Conservation (phyloP, 1,140 invertebrate species). For the Paramacrobiotus metropolitanus region DNA sequence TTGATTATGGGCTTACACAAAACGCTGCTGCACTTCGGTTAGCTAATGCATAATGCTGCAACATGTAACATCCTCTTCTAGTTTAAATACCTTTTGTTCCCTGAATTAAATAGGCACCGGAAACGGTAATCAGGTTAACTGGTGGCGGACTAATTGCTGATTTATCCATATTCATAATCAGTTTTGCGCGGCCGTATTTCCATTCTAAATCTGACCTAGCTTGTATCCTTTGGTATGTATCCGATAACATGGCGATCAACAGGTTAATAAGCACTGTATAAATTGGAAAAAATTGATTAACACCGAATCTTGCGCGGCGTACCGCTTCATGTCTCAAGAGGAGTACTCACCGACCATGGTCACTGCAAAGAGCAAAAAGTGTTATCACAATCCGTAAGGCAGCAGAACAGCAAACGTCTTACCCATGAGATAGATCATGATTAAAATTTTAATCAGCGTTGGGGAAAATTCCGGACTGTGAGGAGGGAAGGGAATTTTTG, state of each 20-base stretch:
- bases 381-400: neutral
- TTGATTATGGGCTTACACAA: too few relatives aligned
- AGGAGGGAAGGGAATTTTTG: constrained; percentile 30
- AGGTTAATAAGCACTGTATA: constrained; percentile 92
- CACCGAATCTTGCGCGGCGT: too few relatives aligned
- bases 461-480: constrained; percentile 28
- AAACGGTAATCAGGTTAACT: constrained; percentile 78
- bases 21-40: too few relatives aligned
- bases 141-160: constrained; percentile 90
- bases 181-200: constrained; percentile 95
- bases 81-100: neutral
- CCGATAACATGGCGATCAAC: constrained; percentile 99
- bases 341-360: neutral
- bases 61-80: too few relatives aligned
- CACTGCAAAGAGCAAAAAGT: neutral
- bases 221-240: constrained; percentile 92
- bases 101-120: constrained; percentile 17
- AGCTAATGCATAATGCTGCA: too few relatives aligned
- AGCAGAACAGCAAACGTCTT: neutral
- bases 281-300: constrained; percentile 29
- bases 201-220: constrained; percentile 99
- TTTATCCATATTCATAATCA: constrained; percentile 94
- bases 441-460: constrained; percentile 24
- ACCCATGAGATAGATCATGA: constrained; percentile 2
- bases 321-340: neutral